Conservation (phyloP, 2,888 invertebrate genomes). For the Melipona beecheii region DNA sequence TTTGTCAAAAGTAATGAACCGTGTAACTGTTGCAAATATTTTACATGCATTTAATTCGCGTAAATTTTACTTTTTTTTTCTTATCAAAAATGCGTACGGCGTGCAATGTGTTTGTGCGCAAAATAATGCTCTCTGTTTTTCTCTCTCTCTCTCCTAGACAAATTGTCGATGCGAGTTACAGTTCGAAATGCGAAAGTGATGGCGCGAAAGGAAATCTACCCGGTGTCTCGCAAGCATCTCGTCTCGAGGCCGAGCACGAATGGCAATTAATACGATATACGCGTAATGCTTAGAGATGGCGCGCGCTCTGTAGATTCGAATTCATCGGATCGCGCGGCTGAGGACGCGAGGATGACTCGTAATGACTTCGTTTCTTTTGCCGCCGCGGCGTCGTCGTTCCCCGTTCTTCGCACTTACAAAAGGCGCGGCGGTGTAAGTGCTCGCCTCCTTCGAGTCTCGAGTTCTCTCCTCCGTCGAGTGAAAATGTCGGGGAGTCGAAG, state of each 20-base stretch:
- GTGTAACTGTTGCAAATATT: background rate
- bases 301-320: constrained; percentile 60
- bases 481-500: constrained; percentile 70
- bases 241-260: background rate
- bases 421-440: constrained; percentile 66
- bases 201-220: background rate
- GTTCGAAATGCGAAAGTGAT: background rate
- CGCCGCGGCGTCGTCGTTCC: constrained; percentile 32
- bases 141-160: too few species aligned
- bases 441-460: constrained; percentile 44
- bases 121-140: too few species aligned
- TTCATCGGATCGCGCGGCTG: constrained; percentile 68
- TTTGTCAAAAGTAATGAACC: background rate
- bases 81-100: background rate
- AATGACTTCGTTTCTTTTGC: constrained; percentile 9
- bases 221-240: background rate
- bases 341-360: constrained; percentile 65
- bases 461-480: constrained; percentile 52
- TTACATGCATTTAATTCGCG: too few species aligned
- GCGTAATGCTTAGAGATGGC: background rate
- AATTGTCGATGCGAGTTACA: background rate
- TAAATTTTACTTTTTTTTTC: background rate
- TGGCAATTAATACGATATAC: background rate
- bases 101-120: too few species aligned
- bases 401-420: constrained; percentile 44